phyloP scores from a whole-genome alignment of 1,140 invertebrate species.

The Trypoxylus dichotomus region DNA sequence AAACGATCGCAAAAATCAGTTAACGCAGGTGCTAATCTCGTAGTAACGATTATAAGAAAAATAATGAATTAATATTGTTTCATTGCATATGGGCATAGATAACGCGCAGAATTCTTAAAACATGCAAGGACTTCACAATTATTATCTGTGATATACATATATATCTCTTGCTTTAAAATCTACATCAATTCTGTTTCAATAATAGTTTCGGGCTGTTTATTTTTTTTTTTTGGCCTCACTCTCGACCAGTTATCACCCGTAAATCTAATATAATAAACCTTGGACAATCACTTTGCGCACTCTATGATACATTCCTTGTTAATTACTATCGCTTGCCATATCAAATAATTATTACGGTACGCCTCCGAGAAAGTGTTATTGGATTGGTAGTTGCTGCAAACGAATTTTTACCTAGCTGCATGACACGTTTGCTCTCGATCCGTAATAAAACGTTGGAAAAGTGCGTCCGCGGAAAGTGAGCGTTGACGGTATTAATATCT shows the following conservation, averaged over 20 bases:
- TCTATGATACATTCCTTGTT: background rate
- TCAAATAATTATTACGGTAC: constrained; percentile 1
- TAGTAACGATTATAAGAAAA: background rate
- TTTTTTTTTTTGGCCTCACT: background rate
- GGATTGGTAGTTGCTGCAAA: background rate
- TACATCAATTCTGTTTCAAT: background rate
- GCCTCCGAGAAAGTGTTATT: background rate
- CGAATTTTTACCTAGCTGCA: background rate
- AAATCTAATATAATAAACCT: constrained; percentile 7
- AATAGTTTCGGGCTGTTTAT: background rate
- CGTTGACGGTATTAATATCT: background rate
- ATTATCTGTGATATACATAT: background rate
- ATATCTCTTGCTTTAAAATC: background rate
- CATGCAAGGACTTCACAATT: constrained; percentile 9
- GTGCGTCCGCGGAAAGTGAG: background rate
- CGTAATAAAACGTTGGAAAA: background rate
- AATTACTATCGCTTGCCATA: constrained; percentile 4
- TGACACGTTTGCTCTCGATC: background rate
- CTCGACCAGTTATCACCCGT: background rate
- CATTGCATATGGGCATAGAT: background rate
- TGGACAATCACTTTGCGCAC: constrained; percentile 14
- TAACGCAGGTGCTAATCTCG: background rate
- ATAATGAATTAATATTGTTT: constrained; percentile 1
- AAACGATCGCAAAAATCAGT: background rate
- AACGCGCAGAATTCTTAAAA: background rate